These are phyloP conservation scores for Pseudopipra pipra DNA, from an alignment of 2,113 vertebrate species.

Conservation along the genomic window DNA sequence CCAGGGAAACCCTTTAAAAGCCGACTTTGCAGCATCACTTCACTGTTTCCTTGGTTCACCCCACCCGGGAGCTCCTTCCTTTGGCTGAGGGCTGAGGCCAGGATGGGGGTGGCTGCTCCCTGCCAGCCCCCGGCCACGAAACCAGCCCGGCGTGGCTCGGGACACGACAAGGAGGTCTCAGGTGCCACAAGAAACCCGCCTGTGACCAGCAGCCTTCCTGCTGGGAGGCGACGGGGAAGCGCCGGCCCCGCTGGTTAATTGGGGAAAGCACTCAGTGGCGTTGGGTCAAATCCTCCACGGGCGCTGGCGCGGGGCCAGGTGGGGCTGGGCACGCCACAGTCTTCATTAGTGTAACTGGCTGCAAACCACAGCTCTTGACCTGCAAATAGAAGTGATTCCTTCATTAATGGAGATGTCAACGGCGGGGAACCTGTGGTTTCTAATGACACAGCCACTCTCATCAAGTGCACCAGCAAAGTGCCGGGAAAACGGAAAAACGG, in stretches of 20 bases:
- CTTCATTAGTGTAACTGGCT: constrained; percentile 59
- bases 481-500: neutral
- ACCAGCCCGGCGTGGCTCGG: neutral
- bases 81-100: neutral
- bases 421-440: constrained; percentile 37
- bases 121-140: neutral
- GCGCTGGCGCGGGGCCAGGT: constrained; percentile 8
- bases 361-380: constrained; percentile 57
- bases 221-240: neutral
- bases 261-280: constrained; percentile 7
- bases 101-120: neutral
- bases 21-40: neutral
- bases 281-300: constrained; percentile 11
- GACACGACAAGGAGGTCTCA: neutral
- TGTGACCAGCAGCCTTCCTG: neutral
- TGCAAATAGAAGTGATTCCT: constrained; percentile 37
- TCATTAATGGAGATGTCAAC: constrained; percentile 47
- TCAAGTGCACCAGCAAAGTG: neutral
- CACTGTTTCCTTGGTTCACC: neutral
- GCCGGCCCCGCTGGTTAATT: neutral
- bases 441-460: constrained; percentile 46
- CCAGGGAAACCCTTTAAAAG: neutral
- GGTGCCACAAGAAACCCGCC: fast-evolving
- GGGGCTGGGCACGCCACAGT: constrained; percentile 54
- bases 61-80: neutral